Evolutionary conservation across 2,113 vertebrate genomes (phyloP), one percentile per base, ranked within the genome.

Genomic region (Ameiurus melas): DNA sequence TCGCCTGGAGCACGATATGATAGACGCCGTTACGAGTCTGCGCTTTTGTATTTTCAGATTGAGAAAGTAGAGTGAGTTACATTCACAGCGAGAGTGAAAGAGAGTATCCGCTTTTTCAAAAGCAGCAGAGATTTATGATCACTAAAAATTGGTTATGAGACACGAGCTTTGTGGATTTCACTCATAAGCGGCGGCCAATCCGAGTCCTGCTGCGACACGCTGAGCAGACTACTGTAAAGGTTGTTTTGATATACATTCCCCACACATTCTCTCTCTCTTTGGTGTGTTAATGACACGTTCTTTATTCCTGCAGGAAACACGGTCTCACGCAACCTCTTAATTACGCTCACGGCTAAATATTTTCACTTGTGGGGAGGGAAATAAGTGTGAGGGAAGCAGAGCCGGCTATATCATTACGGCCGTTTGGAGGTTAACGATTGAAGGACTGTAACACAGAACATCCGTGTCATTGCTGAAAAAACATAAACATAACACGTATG

Each of bases 281-380:
- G 47, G 58, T 71, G 55, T 30, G 87, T 70, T 94, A 94, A 94
- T 94, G 91, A 95, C 94, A 95, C 92, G 91, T 90, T 94, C 86
- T 91, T 78, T 86, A 92, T 92, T 92, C 87, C 91, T 92, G 79
- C 36, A 92, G 87, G 91, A 92, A 94, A 94, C 93, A 83, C 78
- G 86, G 90, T 92, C 93, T 89, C 82, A 92, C 79, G 87, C 88
- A 91, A 89, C 77, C 71, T 77, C 73, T 79, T 94, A 93, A 94
- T 95, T 92, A 93, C 22, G 92, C 89, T 89, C 81, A 30, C 4
- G 30, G 22, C 71, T 83, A 84, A 91, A 92, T 87, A 91, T 88
- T 93, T 93, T 91, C 87, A 92, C 90, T 91, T 89, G 22, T 84
- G 4, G 14, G 17, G 14, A 43, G 2, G n/a, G 25, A 81, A 7